Conservation (phyloP, 2,797 vertebrate genomes). For the Phyllotis vaccarum region DNA sequence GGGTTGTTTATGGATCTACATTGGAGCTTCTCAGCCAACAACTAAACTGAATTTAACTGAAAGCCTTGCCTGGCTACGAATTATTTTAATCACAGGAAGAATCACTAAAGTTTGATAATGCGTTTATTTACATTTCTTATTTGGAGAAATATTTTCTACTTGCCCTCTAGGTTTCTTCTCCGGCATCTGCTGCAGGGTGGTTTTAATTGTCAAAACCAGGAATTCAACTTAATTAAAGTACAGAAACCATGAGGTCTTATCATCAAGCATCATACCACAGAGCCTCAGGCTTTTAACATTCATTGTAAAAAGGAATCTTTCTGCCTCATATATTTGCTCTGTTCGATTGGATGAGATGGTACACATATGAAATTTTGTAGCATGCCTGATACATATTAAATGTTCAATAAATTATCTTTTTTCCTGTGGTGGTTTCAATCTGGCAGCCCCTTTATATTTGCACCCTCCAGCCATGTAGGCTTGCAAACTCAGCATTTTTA, state of each 20-base stretch:
- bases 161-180: background rate
- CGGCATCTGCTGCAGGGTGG: background rate
- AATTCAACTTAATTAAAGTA: constrained; percentile 8
- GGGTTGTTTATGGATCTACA: background rate
- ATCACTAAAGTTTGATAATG: background rate
- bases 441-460: background rate
- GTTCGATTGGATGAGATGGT: constrained; percentile 22
- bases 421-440: background rate
- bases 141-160: constrained; percentile 1
- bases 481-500: constrained; percentile 56
- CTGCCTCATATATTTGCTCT: constrained; percentile 21
- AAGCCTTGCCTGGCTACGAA: background rate
- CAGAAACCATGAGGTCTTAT: background rate
- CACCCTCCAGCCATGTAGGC: constrained; percentile 6
- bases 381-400: constrained; percentile 44
- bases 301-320: background rate
- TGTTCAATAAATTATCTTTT: constrained; percentile 34
- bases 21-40: no score
- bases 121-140: constrained; percentile 33
- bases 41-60: background rate
- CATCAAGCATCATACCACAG: background rate
- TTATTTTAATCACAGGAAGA: constrained; percentile 8
- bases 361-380: background rate
- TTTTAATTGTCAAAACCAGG: constrained; percentile 26
- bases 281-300: background rate